These are phyloP conservation scores for Willisornis vidua DNA, from an alignment of 2,113 vertebrate species.

Conservation along the genomic window DNA sequence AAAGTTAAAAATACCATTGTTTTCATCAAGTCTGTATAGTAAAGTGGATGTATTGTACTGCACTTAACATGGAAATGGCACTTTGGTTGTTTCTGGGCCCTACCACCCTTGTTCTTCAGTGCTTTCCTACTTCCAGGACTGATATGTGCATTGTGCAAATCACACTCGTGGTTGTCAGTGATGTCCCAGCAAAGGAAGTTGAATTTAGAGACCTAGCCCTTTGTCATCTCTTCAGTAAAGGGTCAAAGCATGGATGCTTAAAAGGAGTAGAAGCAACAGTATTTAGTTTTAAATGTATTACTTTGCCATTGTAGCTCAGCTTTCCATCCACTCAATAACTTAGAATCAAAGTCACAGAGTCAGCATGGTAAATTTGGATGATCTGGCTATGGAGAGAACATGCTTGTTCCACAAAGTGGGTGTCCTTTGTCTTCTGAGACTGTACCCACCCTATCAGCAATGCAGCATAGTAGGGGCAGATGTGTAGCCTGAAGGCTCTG, in stretches of 20 bases:
- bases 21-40: background rate
- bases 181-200: background rate
- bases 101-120: background rate
- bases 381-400: background rate
- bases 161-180: background rate
- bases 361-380: background rate
- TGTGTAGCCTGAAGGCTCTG: background rate
- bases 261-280: background rate
- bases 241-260: background rate
- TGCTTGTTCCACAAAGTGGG: fast-evolving
- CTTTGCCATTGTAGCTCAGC: background rate
- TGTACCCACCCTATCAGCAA: background rate
- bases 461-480: fast-evolving
- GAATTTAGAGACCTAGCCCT: background rate
- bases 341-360: background rate
- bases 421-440: background rate
- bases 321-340: background rate
- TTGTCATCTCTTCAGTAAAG: background rate
- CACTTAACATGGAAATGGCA: background rate
- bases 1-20: background rate
- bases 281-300: background rate
- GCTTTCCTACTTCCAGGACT: background rate
- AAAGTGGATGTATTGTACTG: background rate
- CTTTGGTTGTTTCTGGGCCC: background rate
- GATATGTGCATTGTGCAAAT: background rate